Percentiles rank a stretch among this genome's conserved stretches.
phyloP scores from a whole-genome alignment of 2,888 invertebrate genomes.

The Xanthostigma xanthostigma region DNA sequence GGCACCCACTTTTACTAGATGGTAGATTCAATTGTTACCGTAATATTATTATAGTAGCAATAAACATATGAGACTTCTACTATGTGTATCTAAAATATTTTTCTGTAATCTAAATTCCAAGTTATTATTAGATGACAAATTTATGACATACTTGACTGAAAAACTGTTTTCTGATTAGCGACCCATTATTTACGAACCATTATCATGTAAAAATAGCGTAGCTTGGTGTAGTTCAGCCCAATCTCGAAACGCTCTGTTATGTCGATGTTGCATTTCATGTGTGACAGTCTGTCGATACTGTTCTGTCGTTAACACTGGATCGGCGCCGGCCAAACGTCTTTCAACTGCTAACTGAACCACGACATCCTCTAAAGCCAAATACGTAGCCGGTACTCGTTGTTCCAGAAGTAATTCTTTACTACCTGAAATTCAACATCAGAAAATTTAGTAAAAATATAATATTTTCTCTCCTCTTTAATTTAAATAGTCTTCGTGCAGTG shows the following conservation, averaged over 20 bases:
- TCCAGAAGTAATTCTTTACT: conserved; percentile 82
- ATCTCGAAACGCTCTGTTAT: conserved; percentile 66
- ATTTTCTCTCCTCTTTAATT: not conserved
- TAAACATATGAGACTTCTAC: too few relatives aligned
- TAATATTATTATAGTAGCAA: too few relatives aligned
- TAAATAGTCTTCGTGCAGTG: too few relatives aligned
- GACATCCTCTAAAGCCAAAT: conserved; percentile 87
- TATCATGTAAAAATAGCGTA: conserved; percentile 93
- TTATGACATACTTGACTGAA: too few relatives aligned
- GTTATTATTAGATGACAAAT: too few relatives aligned
- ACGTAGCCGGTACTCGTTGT: conserved; percentile 91
- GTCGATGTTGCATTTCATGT: conserved; percentile 49
- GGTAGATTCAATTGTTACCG: too few relatives aligned
- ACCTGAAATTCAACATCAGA: conserved; percentile 29
- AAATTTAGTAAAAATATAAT: too few relatives aligned
- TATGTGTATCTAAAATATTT: too few relatives aligned
- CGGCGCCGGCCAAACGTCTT: conserved; percentile 45
- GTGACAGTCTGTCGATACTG: conserved; percentile 51
- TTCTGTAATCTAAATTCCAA: too few relatives aligned
- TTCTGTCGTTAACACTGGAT: conserved; percentile 73
- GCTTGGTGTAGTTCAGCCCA: conserved; percentile 86
- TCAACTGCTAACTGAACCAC: conserved; percentile 70
- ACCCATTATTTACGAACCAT: conserved; percentile 40
- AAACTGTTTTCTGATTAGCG: too few relatives aligned
- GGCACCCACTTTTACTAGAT: too few relatives aligned